Conservation (phyloP, 2,888 invertebrate genomes). For the Loripinus fragilis region DNA sequence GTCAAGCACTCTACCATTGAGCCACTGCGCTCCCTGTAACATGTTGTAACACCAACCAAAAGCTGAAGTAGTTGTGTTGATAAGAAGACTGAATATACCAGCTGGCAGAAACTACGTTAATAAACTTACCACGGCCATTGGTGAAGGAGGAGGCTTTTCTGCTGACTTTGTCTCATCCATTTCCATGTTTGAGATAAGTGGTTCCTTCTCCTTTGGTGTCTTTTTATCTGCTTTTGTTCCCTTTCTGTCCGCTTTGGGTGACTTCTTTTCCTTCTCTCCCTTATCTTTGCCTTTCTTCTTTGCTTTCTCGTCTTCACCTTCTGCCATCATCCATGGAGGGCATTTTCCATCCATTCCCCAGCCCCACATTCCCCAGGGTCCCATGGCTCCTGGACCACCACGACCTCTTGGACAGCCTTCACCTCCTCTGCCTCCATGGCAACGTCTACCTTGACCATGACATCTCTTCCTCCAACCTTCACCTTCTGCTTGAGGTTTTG, state of each 20-base stretch:
- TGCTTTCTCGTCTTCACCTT: neutral
- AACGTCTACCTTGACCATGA: constrained; percentile 33
- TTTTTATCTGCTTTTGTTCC: neutral
- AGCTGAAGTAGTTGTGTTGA: too few species aligned
- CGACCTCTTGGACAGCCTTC: constrained; percentile 26
- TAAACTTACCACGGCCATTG: neutral
- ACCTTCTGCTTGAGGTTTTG: constrained; percentile 33
- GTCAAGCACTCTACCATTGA: too few species aligned
- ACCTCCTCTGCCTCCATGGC: constrained; percentile 31
- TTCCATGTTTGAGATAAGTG: constrained; percentile 1
- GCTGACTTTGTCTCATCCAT: neutral
- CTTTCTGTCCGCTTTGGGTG: too few species aligned
- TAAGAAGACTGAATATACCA: too few species aligned
- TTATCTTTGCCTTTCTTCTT: constrained; percentile 8
- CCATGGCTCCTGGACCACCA: constrained; percentile 29
- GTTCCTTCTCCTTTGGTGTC: neutral
- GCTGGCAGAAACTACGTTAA: too few species aligned
- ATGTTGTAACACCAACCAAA: too few species aligned
- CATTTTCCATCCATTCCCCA: constrained; percentile 12
- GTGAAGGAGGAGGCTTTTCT: constrained; percentile 16
- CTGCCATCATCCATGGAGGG: neutral
- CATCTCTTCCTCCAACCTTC: constrained; percentile 40
- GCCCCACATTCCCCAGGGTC: constrained; percentile 51
- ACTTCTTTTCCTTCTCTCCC: neutral
- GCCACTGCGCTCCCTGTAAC: too few species aligned